phyloP scores from a whole-genome alignment of 2,888 invertebrate genomes.

The Ophioninae sp. region DNA sequence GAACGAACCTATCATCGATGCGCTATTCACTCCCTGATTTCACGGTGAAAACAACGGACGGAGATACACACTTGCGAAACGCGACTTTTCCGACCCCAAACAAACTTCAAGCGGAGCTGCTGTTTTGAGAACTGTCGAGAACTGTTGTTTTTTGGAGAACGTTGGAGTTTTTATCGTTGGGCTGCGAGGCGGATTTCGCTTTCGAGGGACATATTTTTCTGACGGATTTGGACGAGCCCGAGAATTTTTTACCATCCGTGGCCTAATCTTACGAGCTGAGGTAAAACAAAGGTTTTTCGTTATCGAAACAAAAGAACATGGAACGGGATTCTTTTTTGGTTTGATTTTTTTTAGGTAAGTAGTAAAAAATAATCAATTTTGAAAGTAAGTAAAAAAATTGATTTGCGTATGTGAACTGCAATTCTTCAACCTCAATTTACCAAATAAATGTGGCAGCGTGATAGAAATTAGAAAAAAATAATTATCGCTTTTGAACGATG shows the following conservation, averaged over 20 bases:
- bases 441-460: too few relatives aligned
- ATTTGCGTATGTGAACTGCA: too few relatives aligned
- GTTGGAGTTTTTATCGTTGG: neutral
- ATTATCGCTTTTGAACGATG: too few relatives aligned
- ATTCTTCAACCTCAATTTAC: too few relatives aligned
- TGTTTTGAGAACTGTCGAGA: neutral
- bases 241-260: neutral
- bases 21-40: conserved; percentile 36
- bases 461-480: too few relatives aligned
- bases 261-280: neutral
- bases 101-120: neutral
- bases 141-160: neutral
- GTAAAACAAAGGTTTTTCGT: too few relatives aligned
- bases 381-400: too few relatives aligned
- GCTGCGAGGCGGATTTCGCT: neutral
- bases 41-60: neutral
- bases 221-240: neutral
- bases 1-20: conserved; percentile 19
- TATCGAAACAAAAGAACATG: too few relatives aligned
- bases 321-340: too few relatives aligned
- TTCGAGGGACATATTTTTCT: neutral
- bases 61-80: neutral
- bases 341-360: too few relatives aligned
- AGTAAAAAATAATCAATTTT: too few relatives aligned
- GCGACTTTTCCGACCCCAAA: neutral